A percentile compares a stretch with the other conserved stretches of the same genome.
Conservation (phyloP, 2,888 invertebrate genomes). For the Julus scandinavius region DNA sequence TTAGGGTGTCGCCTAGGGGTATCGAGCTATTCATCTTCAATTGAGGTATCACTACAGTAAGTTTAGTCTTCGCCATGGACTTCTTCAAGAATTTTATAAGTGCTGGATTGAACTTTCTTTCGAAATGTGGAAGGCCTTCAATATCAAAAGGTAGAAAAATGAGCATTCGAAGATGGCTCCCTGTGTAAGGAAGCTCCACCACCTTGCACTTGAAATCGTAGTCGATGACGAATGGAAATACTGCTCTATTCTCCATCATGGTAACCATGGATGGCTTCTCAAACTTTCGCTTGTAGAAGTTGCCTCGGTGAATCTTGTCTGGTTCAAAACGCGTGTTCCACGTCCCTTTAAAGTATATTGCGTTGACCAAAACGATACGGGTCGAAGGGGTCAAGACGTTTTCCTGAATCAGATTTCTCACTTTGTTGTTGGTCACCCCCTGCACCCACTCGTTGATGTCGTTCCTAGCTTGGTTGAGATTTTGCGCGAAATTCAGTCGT, state of each 20-base stretch:
- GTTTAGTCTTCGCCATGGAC: slow-evolving; percentile 36
- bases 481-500: not conserved
- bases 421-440: slow-evolving; percentile 81
- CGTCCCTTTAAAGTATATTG: slow-evolving; percentile 46
- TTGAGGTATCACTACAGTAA: slow-evolving; percentile 48
- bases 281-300: slow-evolving; percentile 40
- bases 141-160: slow-evolving; percentile 53
- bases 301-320: slow-evolving; percentile 44
- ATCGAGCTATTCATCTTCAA: slow-evolving; percentile 28
- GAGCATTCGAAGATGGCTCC: slow-evolving; percentile 50
- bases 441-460: slow-evolving; percentile 86
- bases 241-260: slow-evolving; percentile 51
- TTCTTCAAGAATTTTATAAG: slow-evolving; percentile 47
- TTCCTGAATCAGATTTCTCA: slow-evolving; percentile 76
- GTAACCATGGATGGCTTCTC: slow-evolving; percentile 38
- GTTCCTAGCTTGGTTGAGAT: slow-evolving; percentile 61
- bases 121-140: slow-evolving; percentile 46
- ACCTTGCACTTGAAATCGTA: slow-evolving; percentile 52
- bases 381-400: slow-evolving; percentile 37
- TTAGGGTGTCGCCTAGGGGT: slow-evolving; percentile 24
- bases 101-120: slow-evolving; percentile 46
- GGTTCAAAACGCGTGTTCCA: slow-evolving; percentile 45
- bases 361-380: slow-evolving; percentile 49
- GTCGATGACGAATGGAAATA: slow-evolving; percentile 44
- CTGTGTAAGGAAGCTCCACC: slow-evolving; percentile 45